Evolutionary conservation across 2,113 vertebrate genomes (phyloP), one percentile per base, ranked within the genome.

Genomic region (Takifugu flavidus): DNA sequence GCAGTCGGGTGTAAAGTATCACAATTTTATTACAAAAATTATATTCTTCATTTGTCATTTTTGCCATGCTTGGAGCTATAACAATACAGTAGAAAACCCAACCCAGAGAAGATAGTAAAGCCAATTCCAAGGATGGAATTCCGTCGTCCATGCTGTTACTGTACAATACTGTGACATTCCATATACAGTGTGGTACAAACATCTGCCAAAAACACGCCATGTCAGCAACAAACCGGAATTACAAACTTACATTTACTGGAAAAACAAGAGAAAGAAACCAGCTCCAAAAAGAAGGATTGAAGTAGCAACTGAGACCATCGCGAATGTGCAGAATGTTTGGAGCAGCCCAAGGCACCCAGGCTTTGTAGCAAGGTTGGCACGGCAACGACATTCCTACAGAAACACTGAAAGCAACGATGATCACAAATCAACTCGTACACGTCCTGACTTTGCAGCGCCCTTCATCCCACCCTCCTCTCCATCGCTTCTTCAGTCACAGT

Each of bases 331-430:
- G 82, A 88, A 88, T 86, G 70, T 83, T 73, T 58, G 82, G 78
- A 88, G 90, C 90, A 87, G 92, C 91, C 93, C 90, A 88, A 93
- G 93, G 92, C 92, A 92, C 91, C 87, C 91, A 90, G 93, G 92
- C 93, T 80, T 92, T 78, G 78, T 88, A 91, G 87, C 80, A 86
- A 85, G 85, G 87, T 92, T 89, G 92, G 93, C 93, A 91, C 89
- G 88, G 87, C 75, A 86, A 91, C 68, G 61, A 87, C 83, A 88
- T 91, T 90, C 87, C 82, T 79, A 89, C 86, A 86, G 84, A 83
- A 89, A 88, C 79, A 90, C 82, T 77, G 77, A 67, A 87, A 89
- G 87, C 88, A 84, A 88, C 82, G 20, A 84, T 74, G 49, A 79
- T 72, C 77, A 81, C 74, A 79, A 83, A 86, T 63, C 61, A 74